Evolutionary conservation across 2,113 vertebrate genomes (phyloP).

Genomic region (chimpanzee (Pan troglodytes)): NHGRI_mPanTro3-v2.1_pri NC_086015.1:36646001-36646500

Average conservation of each 20-base stretch:
- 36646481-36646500: neutral
- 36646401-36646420: neutral
- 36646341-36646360: conserved; percentile 38
- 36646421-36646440: neutral
- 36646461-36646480: neutral
- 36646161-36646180: conserved; percentile 69
- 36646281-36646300: conserved; percentile 54
- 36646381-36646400: neutral
- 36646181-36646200: neutral
- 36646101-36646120: too few species aligned
- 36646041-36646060: too few species aligned
- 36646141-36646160: too few species aligned
- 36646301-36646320: neutral
- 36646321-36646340: neutral
- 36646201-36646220: conserved; percentile 56
- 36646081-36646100: too few species aligned
- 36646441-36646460: neutral
- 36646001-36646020: too few species aligned
- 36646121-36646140: too few species aligned
- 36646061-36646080: too few species aligned
- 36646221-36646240: conserved; percentile 60
- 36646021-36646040: too few species aligned
- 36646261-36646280: conserved; percentile 55
- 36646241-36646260: conserved; percentile 62
- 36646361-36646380: neutral